Conservation (phyloP, 2,888 invertebrate genomes). For the Clepsis dumicolana region DNA sequence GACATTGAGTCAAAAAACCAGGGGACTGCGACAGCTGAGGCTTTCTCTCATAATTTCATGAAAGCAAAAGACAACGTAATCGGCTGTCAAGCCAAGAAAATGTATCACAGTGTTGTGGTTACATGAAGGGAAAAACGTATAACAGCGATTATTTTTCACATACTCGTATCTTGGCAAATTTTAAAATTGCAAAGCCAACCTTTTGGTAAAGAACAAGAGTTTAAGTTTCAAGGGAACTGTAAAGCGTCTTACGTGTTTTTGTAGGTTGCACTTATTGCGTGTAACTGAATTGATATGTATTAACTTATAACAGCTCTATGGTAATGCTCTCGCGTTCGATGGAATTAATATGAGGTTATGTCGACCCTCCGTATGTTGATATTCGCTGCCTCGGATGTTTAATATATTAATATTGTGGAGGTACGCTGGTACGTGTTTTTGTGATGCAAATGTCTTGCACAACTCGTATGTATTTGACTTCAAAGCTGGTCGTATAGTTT, state of each 20-base stretch:
- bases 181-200: slow-evolving; percentile 6
- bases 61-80: slow-evolving; percentile 39
- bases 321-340: slow-evolving; percentile 33
- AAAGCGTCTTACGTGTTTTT: background rate
- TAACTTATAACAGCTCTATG: slow-evolving; percentile 39
- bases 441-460: slow-evolving; percentile 3
- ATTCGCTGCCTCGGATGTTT: slow-evolving; percentile 32
- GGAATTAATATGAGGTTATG: slow-evolving; percentile 34
- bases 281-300: slow-evolving; percentile 41
- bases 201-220: background rate
- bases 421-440: background rate
- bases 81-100: slow-evolving; percentile 42
- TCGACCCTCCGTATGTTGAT: slow-evolving; percentile 27
- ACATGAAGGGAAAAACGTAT: slow-evolving; percentile 36
- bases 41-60: slow-evolving; percentile 33
- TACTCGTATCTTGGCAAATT: background rate
- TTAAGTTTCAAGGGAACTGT: background rate
- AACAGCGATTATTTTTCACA: background rate
- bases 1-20: background rate
- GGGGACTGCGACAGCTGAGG: background rate
- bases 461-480: background rate
- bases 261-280: slow-evolving; percentile 30
- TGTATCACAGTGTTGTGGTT: slow-evolving; percentile 37
- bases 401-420: slow-evolving; percentile 35
- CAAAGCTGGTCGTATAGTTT: too few species aligned